phyloP scores from a whole-genome alignment of 2,797 vertebrate genomes.

The Argya squamiceps region DNA sequence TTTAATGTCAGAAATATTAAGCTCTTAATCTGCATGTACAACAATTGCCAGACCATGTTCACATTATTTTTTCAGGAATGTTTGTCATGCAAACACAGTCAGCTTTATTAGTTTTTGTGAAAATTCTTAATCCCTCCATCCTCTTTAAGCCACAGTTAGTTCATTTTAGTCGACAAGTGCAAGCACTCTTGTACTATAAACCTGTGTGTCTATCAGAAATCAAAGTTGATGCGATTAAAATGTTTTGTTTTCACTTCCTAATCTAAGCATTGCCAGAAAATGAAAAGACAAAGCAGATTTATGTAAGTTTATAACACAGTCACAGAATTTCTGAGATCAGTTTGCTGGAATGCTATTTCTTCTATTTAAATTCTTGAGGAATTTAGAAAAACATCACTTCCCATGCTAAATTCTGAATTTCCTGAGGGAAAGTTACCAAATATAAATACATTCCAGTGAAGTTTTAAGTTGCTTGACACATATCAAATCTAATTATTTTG shows the following conservation, averaged over 20 bases:
- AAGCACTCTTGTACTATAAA: neutral
- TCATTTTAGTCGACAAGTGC: neutral
- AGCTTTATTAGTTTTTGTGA: neutral
- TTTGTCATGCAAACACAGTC: neutral
- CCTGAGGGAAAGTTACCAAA: neutral
- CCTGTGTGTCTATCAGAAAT: neutral
- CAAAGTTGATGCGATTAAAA: neutral
- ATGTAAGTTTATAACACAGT: neutral
- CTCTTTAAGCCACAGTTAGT: neutral
- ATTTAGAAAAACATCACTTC: neutral
- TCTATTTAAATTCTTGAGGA: neutral
- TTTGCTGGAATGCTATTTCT: neutral
- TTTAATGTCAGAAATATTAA: neutral
- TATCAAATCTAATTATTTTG: slow-evolving; percentile 21
- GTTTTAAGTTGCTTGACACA: neutral
- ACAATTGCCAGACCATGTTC: neutral
- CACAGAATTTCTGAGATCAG: neutral
- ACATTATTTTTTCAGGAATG: neutral
- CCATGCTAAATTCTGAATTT: neutral
- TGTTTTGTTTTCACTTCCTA: neutral
- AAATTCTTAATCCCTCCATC: neutral
- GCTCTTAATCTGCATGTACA: neutral
- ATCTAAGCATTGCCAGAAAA: neutral
- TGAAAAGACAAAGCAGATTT: neutral
- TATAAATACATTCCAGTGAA: neutral